A percentile compares a stretch with the other conserved stretches of the same genome.
Evolutionary conservation across 2,888 invertebrate genomes (phyloP).

Genomic region (Chromoteleia sp.): DNA sequence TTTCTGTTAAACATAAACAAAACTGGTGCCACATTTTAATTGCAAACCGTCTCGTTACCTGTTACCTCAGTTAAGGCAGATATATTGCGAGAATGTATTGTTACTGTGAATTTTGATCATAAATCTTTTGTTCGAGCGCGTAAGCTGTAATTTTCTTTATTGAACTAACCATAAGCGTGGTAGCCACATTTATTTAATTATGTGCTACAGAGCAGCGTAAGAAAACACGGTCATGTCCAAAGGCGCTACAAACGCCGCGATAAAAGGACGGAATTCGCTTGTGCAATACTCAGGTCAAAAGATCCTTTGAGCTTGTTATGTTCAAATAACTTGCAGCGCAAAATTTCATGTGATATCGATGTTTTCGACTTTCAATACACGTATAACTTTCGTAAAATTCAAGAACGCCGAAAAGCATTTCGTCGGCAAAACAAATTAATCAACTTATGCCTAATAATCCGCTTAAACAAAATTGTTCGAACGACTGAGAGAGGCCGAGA

Average conservation of each 20-base stretch:
- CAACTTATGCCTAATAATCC: neutral
- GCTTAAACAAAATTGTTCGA: too few species aligned
- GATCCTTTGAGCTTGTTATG: slow-evolving; percentile 66
- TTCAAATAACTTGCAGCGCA: slow-evolving; percentile 48
- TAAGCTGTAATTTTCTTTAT: slow-evolving; percentile 53
- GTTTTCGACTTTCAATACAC: slow-evolving; percentile 23
- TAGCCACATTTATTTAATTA: slow-evolving; percentile 68
- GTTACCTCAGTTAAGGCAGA: neutral
- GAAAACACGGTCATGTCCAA: slow-evolving; percentile 58
- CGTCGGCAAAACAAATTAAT: slow-evolving; percentile 18
- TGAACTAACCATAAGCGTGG: slow-evolving; percentile 45
- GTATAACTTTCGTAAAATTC: slow-evolving; percentile 15
- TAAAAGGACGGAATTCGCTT: slow-evolving; percentile 63
- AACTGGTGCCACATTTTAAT: slow-evolving; percentile 23
- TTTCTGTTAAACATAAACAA: slow-evolving; percentile 6
- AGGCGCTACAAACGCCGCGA: slow-evolving; percentile 48
- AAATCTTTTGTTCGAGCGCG: slow-evolving; percentile 54
- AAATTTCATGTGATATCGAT: slow-evolving; percentile 41
- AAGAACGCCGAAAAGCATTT: neutral
- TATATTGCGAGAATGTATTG: slow-evolving; percentile 20
- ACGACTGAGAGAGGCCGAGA: too few species aligned
- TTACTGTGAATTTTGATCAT: slow-evolving; percentile 34
- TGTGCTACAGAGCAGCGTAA: slow-evolving; percentile 39
- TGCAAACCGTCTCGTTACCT: slow-evolving; percentile 1
- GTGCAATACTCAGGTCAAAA: slow-evolving; percentile 50